A percentile compares a stretch with the other conserved stretches of the same genome.
Conservation (phyloP, 2,113 vertebrate species). For the Lagopus muta region DNA sequence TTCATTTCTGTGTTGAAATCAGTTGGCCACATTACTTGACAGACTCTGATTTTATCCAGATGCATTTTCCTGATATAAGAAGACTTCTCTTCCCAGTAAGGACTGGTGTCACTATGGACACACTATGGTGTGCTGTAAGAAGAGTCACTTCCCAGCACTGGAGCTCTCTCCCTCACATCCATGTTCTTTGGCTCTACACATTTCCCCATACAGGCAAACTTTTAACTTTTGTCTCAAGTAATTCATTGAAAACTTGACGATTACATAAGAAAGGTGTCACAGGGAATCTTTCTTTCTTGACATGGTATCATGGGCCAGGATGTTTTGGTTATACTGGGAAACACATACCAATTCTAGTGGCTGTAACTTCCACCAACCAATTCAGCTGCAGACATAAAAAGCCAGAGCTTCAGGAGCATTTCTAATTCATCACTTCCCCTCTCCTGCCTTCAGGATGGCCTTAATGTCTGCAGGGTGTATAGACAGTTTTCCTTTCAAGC, state of each 20-base stretch:
- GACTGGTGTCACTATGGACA: too few species aligned
- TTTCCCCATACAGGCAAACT: not conserved
- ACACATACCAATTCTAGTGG: rapidly evolving
- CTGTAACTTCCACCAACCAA: not conserved
- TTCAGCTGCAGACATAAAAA: not conserved
- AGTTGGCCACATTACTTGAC: not conserved
- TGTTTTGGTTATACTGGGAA: not conserved
- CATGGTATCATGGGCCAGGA: not conserved
- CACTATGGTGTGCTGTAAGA: not conserved
- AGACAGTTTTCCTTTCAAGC: not conserved
- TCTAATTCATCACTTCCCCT: not conserved
- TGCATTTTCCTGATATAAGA: not conserved
- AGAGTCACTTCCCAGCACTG: not conserved
- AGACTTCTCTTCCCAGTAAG: not conserved
- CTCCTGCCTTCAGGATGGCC: not conserved
- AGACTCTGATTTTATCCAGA: not conserved
- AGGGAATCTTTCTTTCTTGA: not conserved
- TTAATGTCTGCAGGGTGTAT: not conserved
- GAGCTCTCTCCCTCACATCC: not conserved
- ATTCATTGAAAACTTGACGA: not conserved
- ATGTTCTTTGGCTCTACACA: not conserved
- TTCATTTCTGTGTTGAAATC: not conserved
- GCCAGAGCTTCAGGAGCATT: not conserved
- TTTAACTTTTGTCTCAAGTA: not conserved
- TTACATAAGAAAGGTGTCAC: not conserved